A percentile compares a stretch with the other conserved stretches of the same genome.
phyloP scores from a whole-genome alignment of 2,888 invertebrate genomes.

The Thymelicus acteon region DNA sequence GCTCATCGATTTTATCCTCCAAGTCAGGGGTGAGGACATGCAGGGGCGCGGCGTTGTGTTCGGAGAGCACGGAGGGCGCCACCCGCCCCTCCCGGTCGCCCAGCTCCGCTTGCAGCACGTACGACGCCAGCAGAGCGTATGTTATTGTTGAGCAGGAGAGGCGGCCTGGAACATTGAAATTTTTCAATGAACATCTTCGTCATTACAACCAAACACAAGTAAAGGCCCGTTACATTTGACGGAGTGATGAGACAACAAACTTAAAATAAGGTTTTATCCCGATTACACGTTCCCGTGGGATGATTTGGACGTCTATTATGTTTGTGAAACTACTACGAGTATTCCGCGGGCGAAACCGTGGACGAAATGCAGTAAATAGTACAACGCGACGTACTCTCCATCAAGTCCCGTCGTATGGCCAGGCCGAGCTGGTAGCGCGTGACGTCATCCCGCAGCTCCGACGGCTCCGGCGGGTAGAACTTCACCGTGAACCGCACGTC shows the following conservation, averaged over 20 bases:
- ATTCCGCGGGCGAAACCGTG: too few species aligned
- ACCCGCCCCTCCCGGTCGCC: constrained; percentile 93
- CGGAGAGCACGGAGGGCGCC: constrained; percentile 89
- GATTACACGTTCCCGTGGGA: too few species aligned
- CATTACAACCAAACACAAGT: too few species aligned
- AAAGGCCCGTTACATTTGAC: too few species aligned
- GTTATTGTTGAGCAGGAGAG: constrained; percentile 98
- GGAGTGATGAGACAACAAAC: too few species aligned
- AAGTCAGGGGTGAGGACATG: constrained; percentile 92
- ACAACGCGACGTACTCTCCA: constrained; percentile 90
- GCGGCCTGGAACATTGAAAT: constrained; percentile 81
- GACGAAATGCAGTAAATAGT: too few species aligned
- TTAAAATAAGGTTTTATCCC: too few species aligned
- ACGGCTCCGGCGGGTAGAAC: constrained; percentile 99
- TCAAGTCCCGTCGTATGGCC: constrained; percentile 90
- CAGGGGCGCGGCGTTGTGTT: constrained; percentile 93
- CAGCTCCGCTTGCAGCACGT: constrained; percentile 95
- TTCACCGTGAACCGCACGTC: constrained; percentile 97
- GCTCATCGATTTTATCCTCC: constrained; percentile 95
- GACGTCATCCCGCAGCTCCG: constrained; percentile 95
- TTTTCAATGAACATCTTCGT: too few species aligned
- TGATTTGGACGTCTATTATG: too few species aligned
- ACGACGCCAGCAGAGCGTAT: constrained; percentile 96
- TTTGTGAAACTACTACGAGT: too few species aligned
- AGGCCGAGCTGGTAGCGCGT: constrained; percentile 97